phyloP scores from a whole-genome alignment of 2,888 invertebrate species.

The Trachelus iudaicus region DNA sequence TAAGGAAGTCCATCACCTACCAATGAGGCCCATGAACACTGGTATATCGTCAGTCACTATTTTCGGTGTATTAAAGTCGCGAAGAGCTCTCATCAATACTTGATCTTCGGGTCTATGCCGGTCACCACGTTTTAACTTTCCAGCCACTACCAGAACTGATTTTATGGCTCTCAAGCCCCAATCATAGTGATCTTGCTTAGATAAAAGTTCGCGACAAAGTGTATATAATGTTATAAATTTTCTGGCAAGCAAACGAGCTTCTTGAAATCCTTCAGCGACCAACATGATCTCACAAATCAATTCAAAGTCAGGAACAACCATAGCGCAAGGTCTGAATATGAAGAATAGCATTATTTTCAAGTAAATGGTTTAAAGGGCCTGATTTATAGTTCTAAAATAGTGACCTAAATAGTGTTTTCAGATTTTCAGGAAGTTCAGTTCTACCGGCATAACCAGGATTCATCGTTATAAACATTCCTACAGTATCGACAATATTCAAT shows the following conservation, averaged over 20 bases:
- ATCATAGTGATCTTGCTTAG: slow-evolving; percentile 96
- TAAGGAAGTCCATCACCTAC: slow-evolving; percentile 53
- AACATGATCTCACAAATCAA: slow-evolving; percentile 97
- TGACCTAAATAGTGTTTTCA: slow-evolving; percentile 69
- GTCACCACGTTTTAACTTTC: slow-evolving; percentile 86
- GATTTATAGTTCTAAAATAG: slow-evolving; percentile 4
- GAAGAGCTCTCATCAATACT: slow-evolving; percentile 91
- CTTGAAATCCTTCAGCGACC: slow-evolving; percentile 94
- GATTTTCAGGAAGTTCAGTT: slow-evolving; percentile 88
- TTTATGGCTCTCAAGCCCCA: slow-evolving; percentile 97
- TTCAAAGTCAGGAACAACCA: slow-evolving; percentile 97
- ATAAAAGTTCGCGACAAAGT: slow-evolving; percentile 88
- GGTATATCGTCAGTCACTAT: slow-evolving; percentile 92
- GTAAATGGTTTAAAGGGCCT: neutral
- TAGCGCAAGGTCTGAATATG: slow-evolving; percentile 86
- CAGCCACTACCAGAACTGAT: slow-evolving; percentile 94
- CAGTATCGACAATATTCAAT: slow-evolving; percentile 78
- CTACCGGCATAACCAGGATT: slow-evolving; percentile 96
- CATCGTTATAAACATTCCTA: slow-evolving; percentile 96
- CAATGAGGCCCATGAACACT: slow-evolving; percentile 94
- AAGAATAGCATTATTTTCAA: neutral
- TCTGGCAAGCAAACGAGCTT: slow-evolving; percentile 87
- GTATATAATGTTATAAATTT: slow-evolving; percentile 96
- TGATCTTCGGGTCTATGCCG: slow-evolving; percentile 87
- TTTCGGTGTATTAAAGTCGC: slow-evolving; percentile 96